phyloP scores from a whole-genome alignment of 1,140 invertebrate species.

The Dinoponera quadriceps region DNA sequence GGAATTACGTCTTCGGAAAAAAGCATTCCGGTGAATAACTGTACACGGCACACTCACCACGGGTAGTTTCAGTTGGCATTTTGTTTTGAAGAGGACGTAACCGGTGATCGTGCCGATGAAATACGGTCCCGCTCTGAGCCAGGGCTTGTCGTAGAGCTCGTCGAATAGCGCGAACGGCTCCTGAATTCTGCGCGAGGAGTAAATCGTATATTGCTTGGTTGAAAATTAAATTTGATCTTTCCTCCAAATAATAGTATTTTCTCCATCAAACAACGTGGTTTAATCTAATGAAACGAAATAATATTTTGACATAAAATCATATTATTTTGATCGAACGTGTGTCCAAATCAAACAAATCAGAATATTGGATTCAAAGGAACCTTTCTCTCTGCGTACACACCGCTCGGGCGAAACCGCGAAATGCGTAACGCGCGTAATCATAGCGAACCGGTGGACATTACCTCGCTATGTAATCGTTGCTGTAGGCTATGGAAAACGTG shows the following conservation, averaged over 20 bases:
- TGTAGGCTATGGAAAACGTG: slow-evolving; percentile 91
- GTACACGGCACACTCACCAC: slow-evolving; percentile 81
- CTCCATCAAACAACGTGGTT: no score
- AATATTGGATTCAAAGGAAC: no score
- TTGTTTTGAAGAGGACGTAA: slow-evolving; percentile 90
- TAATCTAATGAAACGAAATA: no score
- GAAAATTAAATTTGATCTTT: no score
- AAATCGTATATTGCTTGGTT: no score
- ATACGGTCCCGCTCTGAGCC: slow-evolving; percentile 93
- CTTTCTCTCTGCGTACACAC: no score
- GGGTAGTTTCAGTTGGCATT: slow-evolving; percentile 89
- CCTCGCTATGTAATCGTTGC: slow-evolving; percentile 91
- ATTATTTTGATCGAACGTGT: no score
- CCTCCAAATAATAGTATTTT: no score
- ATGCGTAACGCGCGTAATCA: slow-evolving; percentile 1
- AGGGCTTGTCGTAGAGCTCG: slow-evolving; percentile 93
- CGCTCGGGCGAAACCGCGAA: not conserved
- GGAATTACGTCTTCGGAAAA: not conserved
- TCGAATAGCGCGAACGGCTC: slow-evolving; percentile 94
- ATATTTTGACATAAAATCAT: no score
- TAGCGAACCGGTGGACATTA: slow-evolving; percentile 77
- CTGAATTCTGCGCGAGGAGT: slow-evolving; percentile 86
- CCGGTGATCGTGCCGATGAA: slow-evolving; percentile 92
- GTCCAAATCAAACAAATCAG: no score
- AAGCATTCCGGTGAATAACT: not conserved